phyloP scores from a whole-genome alignment of 2,113 vertebrate genomes.

The Meles meles region DNA sequence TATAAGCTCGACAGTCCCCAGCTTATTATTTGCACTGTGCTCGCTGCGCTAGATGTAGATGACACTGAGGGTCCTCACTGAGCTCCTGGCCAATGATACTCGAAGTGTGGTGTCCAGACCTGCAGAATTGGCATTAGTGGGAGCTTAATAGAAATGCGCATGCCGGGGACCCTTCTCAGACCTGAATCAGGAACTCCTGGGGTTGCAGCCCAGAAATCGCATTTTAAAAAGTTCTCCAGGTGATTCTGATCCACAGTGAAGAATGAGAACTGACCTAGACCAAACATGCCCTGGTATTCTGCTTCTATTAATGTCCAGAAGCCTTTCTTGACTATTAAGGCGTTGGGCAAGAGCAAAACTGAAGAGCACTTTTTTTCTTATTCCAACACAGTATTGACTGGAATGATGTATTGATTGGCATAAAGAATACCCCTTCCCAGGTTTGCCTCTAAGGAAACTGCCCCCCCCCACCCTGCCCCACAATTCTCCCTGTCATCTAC shows the following conservation, averaged over 20 bases:
- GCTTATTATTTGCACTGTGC: background rate
- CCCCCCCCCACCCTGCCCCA: accelerated
- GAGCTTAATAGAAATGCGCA: background rate
- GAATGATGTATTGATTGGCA: background rate
- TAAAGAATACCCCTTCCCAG: background rate
- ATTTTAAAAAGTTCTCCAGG: background rate
- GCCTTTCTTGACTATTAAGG: background rate
- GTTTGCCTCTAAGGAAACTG: background rate
- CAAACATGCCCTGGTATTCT: background rate
- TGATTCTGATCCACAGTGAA: background rate
- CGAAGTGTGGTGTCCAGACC: background rate
- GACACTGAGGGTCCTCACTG: accelerated
- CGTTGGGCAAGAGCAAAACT: background rate
- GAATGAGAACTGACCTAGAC: background rate
- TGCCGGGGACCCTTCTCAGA: background rate
- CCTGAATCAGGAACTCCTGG: background rate
- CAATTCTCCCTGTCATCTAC: too few species aligned
- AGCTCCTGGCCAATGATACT: background rate
- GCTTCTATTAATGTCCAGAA: background rate
- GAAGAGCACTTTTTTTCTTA: background rate
- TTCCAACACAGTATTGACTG: background rate
- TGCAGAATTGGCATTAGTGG: background rate
- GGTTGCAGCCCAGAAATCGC: background rate
- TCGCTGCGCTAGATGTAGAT: accelerated
- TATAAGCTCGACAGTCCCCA: background rate